These are phyloP conservation scores for Centropristis striata DNA, from an alignment of 2,113 vertebrate species.

Conservation along the genomic window DNA sequence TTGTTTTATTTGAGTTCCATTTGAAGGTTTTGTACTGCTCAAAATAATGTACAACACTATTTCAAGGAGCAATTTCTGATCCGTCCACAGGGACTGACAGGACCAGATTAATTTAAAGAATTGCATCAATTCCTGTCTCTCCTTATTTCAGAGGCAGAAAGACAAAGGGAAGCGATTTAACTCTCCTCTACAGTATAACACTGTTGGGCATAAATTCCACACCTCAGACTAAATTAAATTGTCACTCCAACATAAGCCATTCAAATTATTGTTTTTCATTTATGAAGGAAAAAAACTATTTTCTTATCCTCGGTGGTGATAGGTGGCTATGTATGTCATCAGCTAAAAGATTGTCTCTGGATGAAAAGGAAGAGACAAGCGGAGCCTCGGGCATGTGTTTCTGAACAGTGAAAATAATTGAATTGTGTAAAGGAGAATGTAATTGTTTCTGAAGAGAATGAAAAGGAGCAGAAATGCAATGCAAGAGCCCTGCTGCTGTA, in stretches of 20 bases:
- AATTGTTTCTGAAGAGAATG: slow-evolving; percentile 72
- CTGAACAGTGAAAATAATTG: slow-evolving; percentile 71
- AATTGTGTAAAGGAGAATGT: slow-evolving; percentile 75
- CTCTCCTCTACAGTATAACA: slow-evolving; percentile 36
- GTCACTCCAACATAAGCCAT: slow-evolving; percentile 72
- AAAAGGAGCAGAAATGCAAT: slow-evolving; percentile 18
- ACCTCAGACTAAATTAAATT: slow-evolving; percentile 70
- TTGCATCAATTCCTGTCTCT: slow-evolving; percentile 34
- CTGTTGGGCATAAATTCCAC: slow-evolving; percentile 31
- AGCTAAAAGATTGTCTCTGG: slow-evolving; percentile 55
- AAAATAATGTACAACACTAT: neutral
- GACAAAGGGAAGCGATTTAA: slow-evolving; percentile 24
- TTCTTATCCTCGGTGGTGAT: slow-evolving; percentile 42
- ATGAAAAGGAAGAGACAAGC: slow-evolving; percentile 64
- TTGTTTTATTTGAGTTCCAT: neutral
- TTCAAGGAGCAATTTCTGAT: slow-evolving; percentile 38
- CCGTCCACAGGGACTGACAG: slow-evolving; percentile 21
- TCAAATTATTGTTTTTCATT: slow-evolving; percentile 71
- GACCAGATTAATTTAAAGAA: slow-evolving; percentile 43
- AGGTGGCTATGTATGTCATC: slow-evolving; percentile 69
- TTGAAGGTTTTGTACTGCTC: slow-evolving; percentile 3
- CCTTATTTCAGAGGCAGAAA: slow-evolving; percentile 1
- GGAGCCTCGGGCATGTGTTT: slow-evolving; percentile 59
- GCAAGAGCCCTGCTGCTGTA: neutral
- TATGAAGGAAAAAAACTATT: slow-evolving; percentile 42